Evolutionary conservation across 2,113 vertebrate species (phyloP), one percentile per base, ranked within the genome.

Genomic region (Alaudala cheleensis): DNA sequence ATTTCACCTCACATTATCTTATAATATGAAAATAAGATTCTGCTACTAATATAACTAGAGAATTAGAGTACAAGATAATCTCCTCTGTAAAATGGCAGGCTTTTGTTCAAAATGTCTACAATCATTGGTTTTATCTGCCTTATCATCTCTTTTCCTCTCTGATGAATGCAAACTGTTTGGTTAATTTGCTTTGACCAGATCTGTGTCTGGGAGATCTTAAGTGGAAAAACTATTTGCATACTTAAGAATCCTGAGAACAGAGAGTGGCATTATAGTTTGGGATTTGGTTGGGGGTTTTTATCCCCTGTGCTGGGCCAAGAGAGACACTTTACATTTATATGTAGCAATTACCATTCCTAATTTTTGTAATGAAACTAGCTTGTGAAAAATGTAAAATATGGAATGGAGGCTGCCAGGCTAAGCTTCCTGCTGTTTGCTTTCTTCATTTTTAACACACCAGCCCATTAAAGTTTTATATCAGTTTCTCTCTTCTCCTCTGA

Each of bases 201-300:
- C 96, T 87, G 93, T 96, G 90, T 91, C 95, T 96, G 86, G 87
- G 85, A 95, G 92, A 95, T 90, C 94, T 97, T 95, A 94, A 97
- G 96, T 96, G 97, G 96, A 94, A 95, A 94, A 97, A 96, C 93
- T 97, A 97, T 98, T 97, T 97, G 96, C 96, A 98, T 97, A 95
- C 97, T 96, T 96, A 96, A 97, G 91, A 86, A 90, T 96, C 93
- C 89, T 94, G 95, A 94, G 95, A 92, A 84, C 57, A 92, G 58
- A 96, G 84, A 92, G 79, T 67, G 92, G 89, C 77, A 90, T 89
- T 95, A 66, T 89, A 71, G 82, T 81, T 96, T 83, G 91, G 67
- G 91, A 95, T 97, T 96, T 97, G 50, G 86, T 60, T 77, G 72
- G 83, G 54, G 66, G 56, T 82, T 91, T 82, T 85, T 87, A 93